Conservation (phyloP, 2,113 vertebrate genomes). For the Junco hyemalis region DNA sequence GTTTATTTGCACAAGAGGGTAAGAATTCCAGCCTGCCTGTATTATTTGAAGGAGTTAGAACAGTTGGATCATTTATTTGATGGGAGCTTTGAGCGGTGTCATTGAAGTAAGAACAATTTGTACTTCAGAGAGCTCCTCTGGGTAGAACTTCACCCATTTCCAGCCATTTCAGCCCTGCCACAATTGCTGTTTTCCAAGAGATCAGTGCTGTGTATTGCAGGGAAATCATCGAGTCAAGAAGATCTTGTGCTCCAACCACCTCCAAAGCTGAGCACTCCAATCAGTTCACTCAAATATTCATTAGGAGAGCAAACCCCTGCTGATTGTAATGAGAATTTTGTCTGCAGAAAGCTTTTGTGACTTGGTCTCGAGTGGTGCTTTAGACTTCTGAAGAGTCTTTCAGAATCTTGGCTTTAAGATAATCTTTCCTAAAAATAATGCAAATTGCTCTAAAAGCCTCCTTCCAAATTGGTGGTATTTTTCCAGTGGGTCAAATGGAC, state of each 20-base stretch:
- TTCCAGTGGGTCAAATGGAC: not conserved
- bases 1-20: not conserved
- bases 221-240: not conserved
- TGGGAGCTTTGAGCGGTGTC: not conserved
- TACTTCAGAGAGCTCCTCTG: not conserved
- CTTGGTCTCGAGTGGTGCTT: conserved; percentile 24
- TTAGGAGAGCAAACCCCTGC: conserved; percentile 41
- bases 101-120: not conserved
- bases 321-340: conserved; percentile 60
- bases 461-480: not conserved
- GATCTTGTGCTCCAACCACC: not conserved
- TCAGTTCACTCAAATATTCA: conserved; percentile 55
- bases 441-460: not conserved
- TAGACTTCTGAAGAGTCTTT: conserved; percentile 1
- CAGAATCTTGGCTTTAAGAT: conserved; percentile 14
- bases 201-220: not conserved
- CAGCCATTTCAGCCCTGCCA: not conserved
- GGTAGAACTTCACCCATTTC: not conserved
- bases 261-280: conserved; percentile 42
- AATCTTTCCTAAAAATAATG: conserved; percentile 32
- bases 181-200: conserved; percentile 27
- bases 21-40: not conserved
- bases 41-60: not conserved
- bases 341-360: conserved; percentile 48
- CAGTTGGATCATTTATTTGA: not conserved